Base-by-base conservation (phyloP, 2,888 invertebrate species). In the Calameuta pallipes region DNA sequence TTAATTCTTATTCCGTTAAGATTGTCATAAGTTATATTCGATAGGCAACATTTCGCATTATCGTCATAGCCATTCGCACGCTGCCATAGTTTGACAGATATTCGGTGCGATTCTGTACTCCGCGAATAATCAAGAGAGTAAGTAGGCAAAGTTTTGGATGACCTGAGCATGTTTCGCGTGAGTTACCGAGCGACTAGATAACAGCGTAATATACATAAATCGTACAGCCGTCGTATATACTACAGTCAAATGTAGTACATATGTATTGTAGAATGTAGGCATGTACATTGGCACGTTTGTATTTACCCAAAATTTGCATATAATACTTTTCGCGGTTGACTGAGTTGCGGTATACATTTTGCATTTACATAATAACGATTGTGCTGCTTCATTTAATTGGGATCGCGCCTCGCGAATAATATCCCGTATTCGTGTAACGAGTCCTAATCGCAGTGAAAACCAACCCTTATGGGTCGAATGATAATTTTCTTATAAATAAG, bases 311-410 rank as follows among this genome's bases (percentile, higher is more conserved):
- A 79, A 80, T 81, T 81, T 81, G 80, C 81, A 81, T 81, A 80
- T 79, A 79, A 79, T 80, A 79, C 81, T 81, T 80, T 81, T 81
- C 80, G 74, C 56, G 36, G 69, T 30, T 79, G 75, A 80, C 78
- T 77, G 75, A 71, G 75, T 35, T 11, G 33, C 73, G 34, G 76
- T n/a, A 41, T 56, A 56, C 75, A 75, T 71, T 74, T 74, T 69
- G 76, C 76, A 80, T 81, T 80, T 81, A 80, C 81, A 81, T 81
- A 80, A 80, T 80, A 80, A 81, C 76, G 79, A 81, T 74, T 13
- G 68, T 56, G 74, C 77, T 56, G 74, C 37, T 74, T 74, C 69
- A 30, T 80, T 75, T 69, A 68, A 79, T 78, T 80, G 75, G 41
- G 73, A 75, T 31, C 30, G 31, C 23, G 23, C 34, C 4, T 71